These are phyloP conservation scores for Gymnarchus niloticus DNA, from an alignment of 2,113 vertebrate genomes.

Conservation along the genomic window DNA sequence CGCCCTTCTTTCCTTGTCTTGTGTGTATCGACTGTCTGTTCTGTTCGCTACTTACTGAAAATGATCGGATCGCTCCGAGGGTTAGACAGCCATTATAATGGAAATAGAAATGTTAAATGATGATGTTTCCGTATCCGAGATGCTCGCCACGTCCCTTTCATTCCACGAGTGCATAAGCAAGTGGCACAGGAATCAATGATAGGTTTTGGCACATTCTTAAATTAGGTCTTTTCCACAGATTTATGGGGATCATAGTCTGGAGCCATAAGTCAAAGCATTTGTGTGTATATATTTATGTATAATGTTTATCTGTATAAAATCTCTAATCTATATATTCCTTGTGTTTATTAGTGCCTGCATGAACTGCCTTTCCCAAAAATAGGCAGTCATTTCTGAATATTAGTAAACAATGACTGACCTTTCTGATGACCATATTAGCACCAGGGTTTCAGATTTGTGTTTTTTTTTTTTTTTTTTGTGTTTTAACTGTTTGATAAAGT, in stretches of 20 bases:
- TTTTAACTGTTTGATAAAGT: background rate
- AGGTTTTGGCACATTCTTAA: constrained; percentile 8
- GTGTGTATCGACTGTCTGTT: constrained; percentile 19
- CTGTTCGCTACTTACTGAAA: constrained; percentile 28
- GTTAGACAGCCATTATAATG: constrained; percentile 27
- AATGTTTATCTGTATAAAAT: background rate
- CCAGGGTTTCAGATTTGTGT: background rate
- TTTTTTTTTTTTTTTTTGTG: background rate
- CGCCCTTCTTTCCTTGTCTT: constrained; percentile 21
- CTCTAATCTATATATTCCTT: constrained; percentile 3
- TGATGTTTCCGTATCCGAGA: constrained; percentile 25
- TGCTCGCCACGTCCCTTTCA: constrained; percentile 4
- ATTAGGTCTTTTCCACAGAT: constrained; percentile 7
- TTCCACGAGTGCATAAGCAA: background rate
- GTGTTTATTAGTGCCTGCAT: background rate
- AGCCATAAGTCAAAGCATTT: background rate
- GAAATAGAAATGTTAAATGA: constrained; percentile 33
- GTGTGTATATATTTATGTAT: background rate
- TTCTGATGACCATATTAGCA: background rate
- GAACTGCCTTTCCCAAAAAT: background rate
- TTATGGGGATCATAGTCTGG: background rate
- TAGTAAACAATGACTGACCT: background rate
- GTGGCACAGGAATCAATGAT: background rate
- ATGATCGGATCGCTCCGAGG: constrained; percentile 32
- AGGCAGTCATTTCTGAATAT: background rate